A percentile compares a stretch with the other conserved stretches of the same genome.
phyloP scores from a whole-genome alignment of 2,888 invertebrate genomes.

The Macaria notata region DNA sequence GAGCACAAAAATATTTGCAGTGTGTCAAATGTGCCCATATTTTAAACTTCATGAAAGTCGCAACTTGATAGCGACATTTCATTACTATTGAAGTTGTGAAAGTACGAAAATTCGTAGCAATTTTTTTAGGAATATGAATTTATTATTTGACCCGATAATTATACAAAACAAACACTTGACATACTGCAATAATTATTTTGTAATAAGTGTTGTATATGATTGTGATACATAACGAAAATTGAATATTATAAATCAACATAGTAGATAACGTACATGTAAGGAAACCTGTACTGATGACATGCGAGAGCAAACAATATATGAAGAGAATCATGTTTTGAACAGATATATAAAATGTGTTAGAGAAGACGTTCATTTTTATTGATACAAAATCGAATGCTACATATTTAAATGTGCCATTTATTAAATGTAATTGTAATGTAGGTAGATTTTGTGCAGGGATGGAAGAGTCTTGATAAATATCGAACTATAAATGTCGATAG shows the following conservation, averaged over 20 bases:
- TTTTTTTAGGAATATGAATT: no score
- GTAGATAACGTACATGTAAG: conserved; percentile 50
- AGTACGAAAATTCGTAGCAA: no score
- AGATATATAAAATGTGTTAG: conserved; percentile 34
- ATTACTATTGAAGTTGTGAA: no score
- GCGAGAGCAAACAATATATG: conserved; percentile 72
- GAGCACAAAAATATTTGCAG: conserved; percentile 14
- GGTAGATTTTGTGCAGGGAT: conserved; percentile 21
- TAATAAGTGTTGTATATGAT: conserved; percentile 45
- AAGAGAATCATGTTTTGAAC: conserved; percentile 50
- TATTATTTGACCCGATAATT: no score
- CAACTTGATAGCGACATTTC: no score
- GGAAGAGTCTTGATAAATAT: no score
- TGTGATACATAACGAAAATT: conserved; percentile 49
- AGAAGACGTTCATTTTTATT: conserved; percentile 47
- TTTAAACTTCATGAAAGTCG: no score
- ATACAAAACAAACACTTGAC: conserved; percentile 8
- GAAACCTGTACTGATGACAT: conserved; percentile 76
- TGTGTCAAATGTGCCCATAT: conserved; percentile 3
- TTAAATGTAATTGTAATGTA: conserved; percentile 57
- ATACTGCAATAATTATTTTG: conserved; percentile 40
- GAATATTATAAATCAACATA: conserved; percentile 47
- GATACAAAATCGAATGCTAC: conserved; percentile 60
- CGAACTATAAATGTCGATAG: no score
- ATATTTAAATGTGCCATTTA: conserved; percentile 75